Conservation (phyloP, 2,113 vertebrate species). For the Empidonax alnorum region DNA sequence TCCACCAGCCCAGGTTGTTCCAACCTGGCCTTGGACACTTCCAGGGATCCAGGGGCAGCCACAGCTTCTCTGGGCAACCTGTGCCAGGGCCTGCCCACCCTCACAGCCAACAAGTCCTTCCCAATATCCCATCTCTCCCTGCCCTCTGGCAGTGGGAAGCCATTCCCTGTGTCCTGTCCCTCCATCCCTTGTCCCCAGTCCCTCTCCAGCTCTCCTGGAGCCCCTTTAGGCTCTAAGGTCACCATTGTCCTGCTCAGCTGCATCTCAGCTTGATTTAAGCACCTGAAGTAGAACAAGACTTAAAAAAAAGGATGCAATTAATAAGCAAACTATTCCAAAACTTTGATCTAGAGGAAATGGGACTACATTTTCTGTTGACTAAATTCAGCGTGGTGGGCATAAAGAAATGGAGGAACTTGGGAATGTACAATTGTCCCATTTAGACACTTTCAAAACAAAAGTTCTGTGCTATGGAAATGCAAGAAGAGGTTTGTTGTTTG, state of each 20-base stretch:
- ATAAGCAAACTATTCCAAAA: background rate
- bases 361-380: background rate
- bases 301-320: background rate
- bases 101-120: rapidly evolving
- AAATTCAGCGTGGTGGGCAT: background rate
- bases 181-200: background rate
- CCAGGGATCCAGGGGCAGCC: background rate
- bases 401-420: background rate
- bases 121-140: background rate
- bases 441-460: background rate
- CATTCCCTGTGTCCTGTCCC: background rate
- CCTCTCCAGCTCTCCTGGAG: background rate
- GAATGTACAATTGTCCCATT: background rate
- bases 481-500: background rate
- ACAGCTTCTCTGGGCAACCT: background rate
- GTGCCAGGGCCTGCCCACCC: background rate
- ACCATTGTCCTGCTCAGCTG: background rate
- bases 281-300: background rate
- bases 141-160: background rate
- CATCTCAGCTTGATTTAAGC: background rate
- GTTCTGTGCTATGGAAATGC: background rate
- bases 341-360: background rate
- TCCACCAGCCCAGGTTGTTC: background rate
- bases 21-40: background rate
- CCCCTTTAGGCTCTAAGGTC: background rate